A percentile compares a stretch with the other conserved stretches of the same genome.
Conservation (phyloP, 2,888 invertebrate genomes). For the Tipula lateralis region DNA sequence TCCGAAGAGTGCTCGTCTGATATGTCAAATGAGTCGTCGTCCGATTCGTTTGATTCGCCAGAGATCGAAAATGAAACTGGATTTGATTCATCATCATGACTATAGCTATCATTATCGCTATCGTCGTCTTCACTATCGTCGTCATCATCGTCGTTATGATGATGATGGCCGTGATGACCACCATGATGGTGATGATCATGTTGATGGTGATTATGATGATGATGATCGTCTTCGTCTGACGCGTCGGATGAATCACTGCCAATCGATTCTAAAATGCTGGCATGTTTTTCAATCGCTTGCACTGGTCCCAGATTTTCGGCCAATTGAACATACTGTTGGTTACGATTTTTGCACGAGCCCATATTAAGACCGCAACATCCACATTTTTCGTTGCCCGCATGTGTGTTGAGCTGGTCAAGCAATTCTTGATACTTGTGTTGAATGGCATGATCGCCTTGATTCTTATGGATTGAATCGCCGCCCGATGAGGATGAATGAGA, state of each 20-base stretch:
- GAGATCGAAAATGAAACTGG: neutral
- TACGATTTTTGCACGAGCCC: neutral
- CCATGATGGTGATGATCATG: neutral
- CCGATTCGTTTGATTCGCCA: neutral
- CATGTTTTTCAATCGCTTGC: neutral
- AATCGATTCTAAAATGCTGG: neutral
- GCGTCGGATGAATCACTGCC: neutral
- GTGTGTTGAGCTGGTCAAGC: neutral
- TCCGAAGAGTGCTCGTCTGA: neutral
- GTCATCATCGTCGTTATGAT: neutral
- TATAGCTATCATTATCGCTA: neutral
- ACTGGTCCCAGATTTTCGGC: neutral
- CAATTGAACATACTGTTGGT: neutral
- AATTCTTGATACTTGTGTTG: neutral
- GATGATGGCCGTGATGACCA: neutral
- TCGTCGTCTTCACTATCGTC: neutral
- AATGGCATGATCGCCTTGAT: neutral
- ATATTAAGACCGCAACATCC: neutral
- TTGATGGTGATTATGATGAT: neutral
- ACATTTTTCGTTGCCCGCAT: neutral
- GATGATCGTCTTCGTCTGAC: neutral
- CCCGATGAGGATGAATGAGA: neutral
- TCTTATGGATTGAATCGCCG: neutral
- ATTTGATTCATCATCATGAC: neutral
- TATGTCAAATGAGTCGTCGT: neutral